These are phyloP conservation scores for Megalopta genalis DNA, from an alignment of 1,140 invertebrate genomes.

Conservation along the genomic window DNA sequence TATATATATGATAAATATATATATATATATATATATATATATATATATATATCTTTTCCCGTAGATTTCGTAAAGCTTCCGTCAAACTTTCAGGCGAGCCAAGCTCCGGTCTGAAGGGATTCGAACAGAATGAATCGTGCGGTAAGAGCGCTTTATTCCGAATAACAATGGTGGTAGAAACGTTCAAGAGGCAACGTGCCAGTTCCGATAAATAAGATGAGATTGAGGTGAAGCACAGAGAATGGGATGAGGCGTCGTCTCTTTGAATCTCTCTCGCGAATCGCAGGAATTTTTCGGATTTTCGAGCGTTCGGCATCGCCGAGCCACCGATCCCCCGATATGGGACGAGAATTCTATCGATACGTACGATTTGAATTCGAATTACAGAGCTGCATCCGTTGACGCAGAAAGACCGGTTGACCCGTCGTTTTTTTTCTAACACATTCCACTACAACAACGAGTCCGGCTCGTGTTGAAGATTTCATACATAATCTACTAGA, in stretches of 20 bases:
- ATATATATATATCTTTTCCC: too few species aligned
- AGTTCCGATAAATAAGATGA: conserved; percentile 59
- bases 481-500: too few species aligned
- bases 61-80: background rate
- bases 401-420: background rate
- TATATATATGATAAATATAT: too few species aligned
- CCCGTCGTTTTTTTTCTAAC: too few species aligned
- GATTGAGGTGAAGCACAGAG: conserved; percentile 25
- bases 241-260: conserved; percentile 12
- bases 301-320: conserved; percentile 5
- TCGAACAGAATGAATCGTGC: conserved; percentile 49
- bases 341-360: background rate
- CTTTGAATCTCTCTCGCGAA: background rate
- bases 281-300: conserved; percentile 30
- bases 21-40: too few species aligned
- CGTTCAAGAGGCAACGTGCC: conserved; percentile 42
- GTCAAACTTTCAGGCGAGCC: conserved; percentile 28
- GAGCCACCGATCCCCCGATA: background rate
- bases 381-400: background rate
- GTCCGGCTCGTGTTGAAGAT: too few species aligned
- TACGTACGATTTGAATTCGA: background rate
- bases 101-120: conserved; percentile 30
- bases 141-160: conserved; percentile 47
- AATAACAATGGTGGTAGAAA: conserved; percentile 53
- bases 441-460: too few species aligned